Base-by-base conservation (phyloP, 2,888 invertebrate genomes). In the Digitonthophagus gazella region DNA sequence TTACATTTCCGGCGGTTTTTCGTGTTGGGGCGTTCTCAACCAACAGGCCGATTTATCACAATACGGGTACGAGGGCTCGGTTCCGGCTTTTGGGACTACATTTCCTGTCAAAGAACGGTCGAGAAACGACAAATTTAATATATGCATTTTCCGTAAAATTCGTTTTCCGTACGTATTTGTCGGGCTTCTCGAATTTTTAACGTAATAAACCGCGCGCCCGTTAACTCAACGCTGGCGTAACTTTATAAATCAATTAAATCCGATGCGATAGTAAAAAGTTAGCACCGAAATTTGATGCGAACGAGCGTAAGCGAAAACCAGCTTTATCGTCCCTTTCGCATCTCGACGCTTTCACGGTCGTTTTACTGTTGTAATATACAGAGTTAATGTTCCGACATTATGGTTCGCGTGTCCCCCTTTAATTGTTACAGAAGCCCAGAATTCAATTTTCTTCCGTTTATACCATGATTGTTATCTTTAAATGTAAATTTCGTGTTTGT, bases 361-460 rank as follows among this genome's bases (percentile, higher is more conserved):
- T 44, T 44, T 44, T 44, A 44, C 8, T 44, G 28, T 44, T 44
- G 28, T 44, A 44, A 44, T 44, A 44, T 44, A 44, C 28, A 44
- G 28, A 11, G 28, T 44, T 44, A 44, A 44, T 44, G 28, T 44
- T 44, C 28, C 28, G 11, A 44, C 28, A 44, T 44, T 44, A 44
- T 44, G 28, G 28, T 58, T 65, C 65, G 65, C 68, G 57, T 55
- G 57, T 63, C 70, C 58, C 70, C 58, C 65, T 70, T 70, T 70
- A 70, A 70, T 70, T 70, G 67, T 63, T 65, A 56, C 54, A 57
- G 55, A 55, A 16, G 18, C 19, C 54, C 58, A 67, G 67, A 65
- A 70, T 70, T 70, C 70, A 65, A 70, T 70, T 70, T 67, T 64
- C 61, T 8, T 44, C 54, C 65, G 8, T 44, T 44, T 44, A 44